These are phyloP conservation scores for Calcarius lapponicus DNA, from an alignment of 2,797 vertebrate genomes.

Conservation along the genomic window DNA sequence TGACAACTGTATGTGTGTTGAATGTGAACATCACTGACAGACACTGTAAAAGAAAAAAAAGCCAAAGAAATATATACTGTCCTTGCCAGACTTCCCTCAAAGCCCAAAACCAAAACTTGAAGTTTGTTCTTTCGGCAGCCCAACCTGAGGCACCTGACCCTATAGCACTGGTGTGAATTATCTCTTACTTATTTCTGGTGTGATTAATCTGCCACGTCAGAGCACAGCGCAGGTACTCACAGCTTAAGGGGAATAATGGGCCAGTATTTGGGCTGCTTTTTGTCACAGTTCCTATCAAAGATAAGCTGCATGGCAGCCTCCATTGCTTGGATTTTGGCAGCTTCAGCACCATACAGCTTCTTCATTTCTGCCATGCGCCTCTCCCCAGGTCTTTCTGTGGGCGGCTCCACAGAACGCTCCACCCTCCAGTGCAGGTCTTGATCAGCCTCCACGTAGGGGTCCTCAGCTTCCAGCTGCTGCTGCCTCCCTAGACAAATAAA, in stretches of 20 bases:
- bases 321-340: slow-evolving; percentile 92
- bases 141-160: not conserved
- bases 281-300: slow-evolving; percentile 88
- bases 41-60: not conserved
- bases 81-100: not conserved
- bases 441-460: slow-evolving; percentile 83
- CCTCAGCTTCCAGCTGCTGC: slow-evolving; percentile 87
- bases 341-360: slow-evolving; percentile 86
- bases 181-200: too few relatives aligned
- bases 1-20: not conserved
- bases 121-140: slow-evolving; percentile 6
- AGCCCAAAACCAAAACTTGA: not conserved
- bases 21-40: not conserved
- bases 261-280: slow-evolving; percentile 94
- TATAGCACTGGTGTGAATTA: not conserved
- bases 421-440: slow-evolving; percentile 79
- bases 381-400: slow-evolving; percentile 85
- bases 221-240: slow-evolving; percentile 54
- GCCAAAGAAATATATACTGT: not conserved
- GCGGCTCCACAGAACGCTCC: slow-evolving; percentile 76
- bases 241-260: slow-evolving; percentile 92
- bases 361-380: slow-evolving; percentile 88
- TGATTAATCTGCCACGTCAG: not conserved
- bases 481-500: slow-evolving; percentile 81
- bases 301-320: slow-evolving; percentile 83